A percentile compares a stretch with the other conserved stretches of the same genome.
Evolutionary conservation across 2,888 invertebrate species (phyloP).

Genomic region (Drosophila nigritarsus): DNA sequence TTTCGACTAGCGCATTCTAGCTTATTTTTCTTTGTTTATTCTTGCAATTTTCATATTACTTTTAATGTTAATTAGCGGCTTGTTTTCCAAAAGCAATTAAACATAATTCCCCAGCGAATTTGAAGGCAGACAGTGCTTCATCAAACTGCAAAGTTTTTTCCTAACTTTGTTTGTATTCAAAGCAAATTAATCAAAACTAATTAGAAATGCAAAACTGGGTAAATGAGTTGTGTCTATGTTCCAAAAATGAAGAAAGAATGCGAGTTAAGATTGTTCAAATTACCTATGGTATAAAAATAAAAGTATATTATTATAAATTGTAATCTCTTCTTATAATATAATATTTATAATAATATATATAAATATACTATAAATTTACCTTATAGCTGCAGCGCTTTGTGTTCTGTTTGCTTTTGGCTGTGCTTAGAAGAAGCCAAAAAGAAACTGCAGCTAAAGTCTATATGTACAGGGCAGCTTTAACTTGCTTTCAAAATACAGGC

Average conservation of each 20-base stretch:
- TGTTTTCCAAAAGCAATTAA: slow-evolving; percentile 5
- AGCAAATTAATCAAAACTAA: slow-evolving; percentile 18
- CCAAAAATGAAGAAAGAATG: too few relatives aligned
- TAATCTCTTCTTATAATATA: neutral
- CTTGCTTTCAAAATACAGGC: slow-evolving; percentile 3
- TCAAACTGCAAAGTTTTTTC: slow-evolving; percentile 2
- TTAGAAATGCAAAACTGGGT: neutral
- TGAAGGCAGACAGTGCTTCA: slow-evolving; percentile 5
- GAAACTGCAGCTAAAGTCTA: slow-evolving; percentile 28
- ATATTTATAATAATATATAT: neutral
- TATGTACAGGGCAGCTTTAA: slow-evolving; percentile 24
- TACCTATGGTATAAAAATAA: neutral
- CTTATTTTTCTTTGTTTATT: neutral
- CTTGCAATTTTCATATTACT: neutral
- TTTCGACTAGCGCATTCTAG: neutral
- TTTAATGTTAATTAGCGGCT: neutral
- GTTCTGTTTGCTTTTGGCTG: slow-evolving; percentile 1
- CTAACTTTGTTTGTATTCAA: neutral
- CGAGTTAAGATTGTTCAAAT: neutral
- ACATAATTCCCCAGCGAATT: slow-evolving; percentile 7
- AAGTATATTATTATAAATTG: neutral
- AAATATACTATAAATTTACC: too few relatives aligned
- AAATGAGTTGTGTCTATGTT: slow-evolving; percentile 1
- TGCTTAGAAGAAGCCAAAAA: slow-evolving; percentile 9
- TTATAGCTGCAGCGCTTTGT: neutral